A percentile compares a stretch with the other conserved stretches of the same genome.
Evolutionary conservation across 2,888 invertebrate genomes (phyloP).

Genomic region (Troglohyphantes excavatus): DNA sequence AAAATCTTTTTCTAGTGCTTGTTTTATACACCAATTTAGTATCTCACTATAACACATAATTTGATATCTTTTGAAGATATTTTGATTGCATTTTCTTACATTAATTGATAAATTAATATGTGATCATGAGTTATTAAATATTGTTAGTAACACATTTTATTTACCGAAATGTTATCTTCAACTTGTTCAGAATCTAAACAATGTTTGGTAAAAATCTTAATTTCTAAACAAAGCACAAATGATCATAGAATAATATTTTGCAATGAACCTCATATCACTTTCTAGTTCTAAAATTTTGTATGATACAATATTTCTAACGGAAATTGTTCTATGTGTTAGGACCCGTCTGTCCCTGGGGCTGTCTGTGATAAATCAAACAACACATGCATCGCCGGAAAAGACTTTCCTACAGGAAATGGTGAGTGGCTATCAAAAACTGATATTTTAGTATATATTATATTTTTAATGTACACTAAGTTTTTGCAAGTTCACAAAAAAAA

Average conservation of each 20-base stretch:
- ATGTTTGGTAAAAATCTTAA: too few species aligned
- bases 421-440: slow-evolving; percentile 9
- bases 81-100: too few species aligned
- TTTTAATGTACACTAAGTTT: too few species aligned
- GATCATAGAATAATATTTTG: background rate
- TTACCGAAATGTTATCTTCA: too few species aligned
- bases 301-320: background rate
- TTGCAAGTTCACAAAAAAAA: too few species aligned
- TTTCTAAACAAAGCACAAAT: background rate
- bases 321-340: slow-evolving; percentile 78
- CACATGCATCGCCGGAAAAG: slow-evolving; percentile 80
- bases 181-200: too few species aligned
- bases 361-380: slow-evolving; percentile 80
- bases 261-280: too few species aligned
- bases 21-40: background rate
- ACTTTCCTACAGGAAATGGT: slow-evolving; percentile 82
- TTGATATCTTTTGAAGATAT: too few species aligned
- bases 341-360: slow-evolving; percentile 80
- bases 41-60: too few species aligned
- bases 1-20: background rate
- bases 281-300: background rate
- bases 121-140: too few species aligned
- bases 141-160: too few species aligned
- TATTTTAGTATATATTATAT: background rate
- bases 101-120: too few species aligned